Evolutionary conservation across 2,888 invertebrate species (phyloP).

Genomic region (Callyntrura sp.): DNA sequence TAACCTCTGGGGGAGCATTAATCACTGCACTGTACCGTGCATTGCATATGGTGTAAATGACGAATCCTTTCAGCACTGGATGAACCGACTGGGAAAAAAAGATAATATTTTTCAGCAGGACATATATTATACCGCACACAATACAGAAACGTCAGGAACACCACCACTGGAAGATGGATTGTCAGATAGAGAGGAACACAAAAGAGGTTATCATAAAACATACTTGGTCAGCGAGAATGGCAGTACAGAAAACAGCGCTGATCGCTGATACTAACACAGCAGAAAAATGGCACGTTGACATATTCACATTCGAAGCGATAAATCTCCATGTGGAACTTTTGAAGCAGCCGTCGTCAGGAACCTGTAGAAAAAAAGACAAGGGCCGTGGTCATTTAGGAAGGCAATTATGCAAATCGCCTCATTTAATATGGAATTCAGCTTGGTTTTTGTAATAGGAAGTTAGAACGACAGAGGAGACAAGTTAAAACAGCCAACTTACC

Average conservation of each 20-base stretch:
- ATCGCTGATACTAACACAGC: conserved; percentile 73
- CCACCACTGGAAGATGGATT: conserved; percentile 5
- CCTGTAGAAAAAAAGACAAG: conserved; percentile 56
- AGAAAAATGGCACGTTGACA: conserved; percentile 69
- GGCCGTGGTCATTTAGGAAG: neutral
- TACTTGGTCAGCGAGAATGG: conserved; percentile 64
- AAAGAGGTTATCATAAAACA: conserved; percentile 6
- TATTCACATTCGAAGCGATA: conserved; percentile 81
- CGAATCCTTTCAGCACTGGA: conserved; percentile 77
- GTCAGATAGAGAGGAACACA: neutral
- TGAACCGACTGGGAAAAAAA: conserved; percentile 64
- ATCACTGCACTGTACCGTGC: conserved; percentile 82
- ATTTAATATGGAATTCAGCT: neutral
- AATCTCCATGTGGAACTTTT: conserved; percentile 81
- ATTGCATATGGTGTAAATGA: conserved; percentile 81
- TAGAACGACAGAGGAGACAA: neutral
- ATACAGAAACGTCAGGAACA: no score
- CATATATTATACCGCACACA: neutral
- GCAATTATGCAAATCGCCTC: neutral
- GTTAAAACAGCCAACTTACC: conserved; percentile 65
- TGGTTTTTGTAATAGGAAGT: neutral
- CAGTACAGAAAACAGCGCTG: conserved; percentile 46
- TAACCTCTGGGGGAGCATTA: conserved; percentile 79
- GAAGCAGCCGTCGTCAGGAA: conserved; percentile 79
- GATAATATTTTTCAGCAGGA: neutral